These are phyloP conservation scores for Seriola aureovittata DNA, from an alignment of 2,113 vertebrate genomes.

Conservation along the genomic window DNA sequence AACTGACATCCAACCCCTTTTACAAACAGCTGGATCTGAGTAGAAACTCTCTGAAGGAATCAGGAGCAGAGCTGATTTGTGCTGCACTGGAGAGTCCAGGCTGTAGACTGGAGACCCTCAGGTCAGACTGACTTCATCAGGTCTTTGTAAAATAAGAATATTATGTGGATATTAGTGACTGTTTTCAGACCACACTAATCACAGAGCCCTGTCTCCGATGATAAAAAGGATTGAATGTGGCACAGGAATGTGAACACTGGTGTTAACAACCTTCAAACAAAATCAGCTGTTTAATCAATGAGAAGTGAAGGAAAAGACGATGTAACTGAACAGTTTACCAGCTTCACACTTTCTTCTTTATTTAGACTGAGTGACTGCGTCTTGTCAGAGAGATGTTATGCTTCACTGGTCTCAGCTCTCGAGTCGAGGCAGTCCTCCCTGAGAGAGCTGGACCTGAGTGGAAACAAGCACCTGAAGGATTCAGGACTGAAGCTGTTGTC, in stretches of 20 bases:
- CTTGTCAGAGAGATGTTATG: background rate
- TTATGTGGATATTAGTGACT: no score
- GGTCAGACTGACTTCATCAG: background rate
- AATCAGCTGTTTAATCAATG: no score
- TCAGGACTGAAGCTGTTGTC: background rate
- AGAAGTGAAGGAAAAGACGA: no score
- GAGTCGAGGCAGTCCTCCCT: no score
- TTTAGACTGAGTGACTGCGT: background rate
- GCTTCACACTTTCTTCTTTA: no score
- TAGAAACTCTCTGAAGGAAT: background rate
- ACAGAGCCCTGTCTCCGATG: background rate
- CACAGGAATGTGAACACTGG: no score
- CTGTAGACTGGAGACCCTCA: background rate
- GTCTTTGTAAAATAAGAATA: no score
- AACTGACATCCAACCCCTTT: background rate
- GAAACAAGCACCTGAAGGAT: background rate
- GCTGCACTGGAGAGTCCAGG: conserved; percentile 6
- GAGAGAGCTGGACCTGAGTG: no score
- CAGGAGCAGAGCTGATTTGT: background rate
- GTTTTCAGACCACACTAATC: background rate
- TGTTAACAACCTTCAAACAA: no score
- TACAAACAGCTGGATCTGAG: background rate
- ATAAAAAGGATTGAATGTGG: no score
- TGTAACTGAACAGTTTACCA: no score
- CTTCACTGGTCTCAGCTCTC: background rate